Conservation (phyloP, 2,888 invertebrate genomes). For the Athrips mouffetella region DNA sequence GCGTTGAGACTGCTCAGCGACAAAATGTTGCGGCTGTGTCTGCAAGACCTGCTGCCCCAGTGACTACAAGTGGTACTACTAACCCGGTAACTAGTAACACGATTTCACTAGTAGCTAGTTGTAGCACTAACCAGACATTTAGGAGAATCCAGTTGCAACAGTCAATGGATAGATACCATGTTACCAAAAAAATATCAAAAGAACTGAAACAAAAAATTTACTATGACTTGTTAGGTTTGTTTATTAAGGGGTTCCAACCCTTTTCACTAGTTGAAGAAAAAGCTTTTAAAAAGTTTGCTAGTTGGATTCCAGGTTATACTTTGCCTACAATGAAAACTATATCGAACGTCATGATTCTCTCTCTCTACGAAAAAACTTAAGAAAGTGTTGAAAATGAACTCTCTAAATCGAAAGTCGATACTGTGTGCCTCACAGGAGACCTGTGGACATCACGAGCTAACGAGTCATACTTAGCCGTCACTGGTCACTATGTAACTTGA, state of each 20-base stretch:
- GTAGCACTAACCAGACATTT: too few relatives aligned
- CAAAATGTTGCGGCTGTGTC: too few relatives aligned
- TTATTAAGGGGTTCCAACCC: constrained; percentile 18
- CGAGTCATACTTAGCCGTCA: constrained; percentile 29
- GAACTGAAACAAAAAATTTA: constrained; percentile 9
- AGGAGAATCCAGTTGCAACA: too few relatives aligned
- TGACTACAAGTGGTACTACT: too few relatives aligned
- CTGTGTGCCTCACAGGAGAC: constrained; percentile 30
- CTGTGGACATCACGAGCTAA: constrained; percentile 30
- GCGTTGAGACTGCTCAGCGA: too few relatives aligned
- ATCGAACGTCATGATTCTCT: background rate
- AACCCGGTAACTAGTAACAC: too few relatives aligned
- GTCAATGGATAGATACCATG: background rate
- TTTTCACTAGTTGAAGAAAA: constrained; percentile 20
- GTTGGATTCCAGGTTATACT: constrained; percentile 20
- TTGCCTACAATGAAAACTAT: constrained; percentile 19
- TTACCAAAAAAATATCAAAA: background rate
- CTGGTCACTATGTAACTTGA: constrained; percentile 30
- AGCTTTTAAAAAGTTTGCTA: constrained; percentile 16
- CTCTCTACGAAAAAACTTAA: background rate
- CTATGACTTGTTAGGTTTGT: constrained; percentile 6
- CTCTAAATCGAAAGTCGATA: background rate
- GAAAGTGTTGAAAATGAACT: background rate
- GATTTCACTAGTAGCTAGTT: too few relatives aligned
- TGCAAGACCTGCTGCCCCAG: too few relatives aligned